Percentiles rank a stretch among this genome's conserved stretches.
These are phyloP conservation scores for Tokudaia muenninki DNA, from an alignment of 2,797 vertebrate genomes.

Conservation along the genomic window DNA sequence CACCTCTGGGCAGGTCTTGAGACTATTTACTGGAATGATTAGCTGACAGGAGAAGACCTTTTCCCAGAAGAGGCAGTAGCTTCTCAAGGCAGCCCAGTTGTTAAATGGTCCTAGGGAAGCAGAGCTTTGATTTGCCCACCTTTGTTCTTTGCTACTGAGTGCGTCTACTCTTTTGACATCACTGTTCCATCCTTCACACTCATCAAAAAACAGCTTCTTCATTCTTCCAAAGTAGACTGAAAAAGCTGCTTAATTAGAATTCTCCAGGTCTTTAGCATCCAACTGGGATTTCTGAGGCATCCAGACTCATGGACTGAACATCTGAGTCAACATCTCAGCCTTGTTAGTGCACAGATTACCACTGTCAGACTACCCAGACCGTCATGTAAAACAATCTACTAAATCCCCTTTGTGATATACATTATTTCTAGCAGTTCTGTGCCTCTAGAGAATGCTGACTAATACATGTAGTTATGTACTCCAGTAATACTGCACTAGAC, in stretches of 20 bases:
- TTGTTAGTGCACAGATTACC: too few species aligned
- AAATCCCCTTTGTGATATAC: not conserved
- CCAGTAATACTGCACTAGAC: not conserved
- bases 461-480: too few species aligned
- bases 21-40: not conserved
- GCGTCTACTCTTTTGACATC: too few species aligned
- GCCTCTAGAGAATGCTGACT: too few species aligned
- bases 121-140: not conserved
- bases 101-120: not conserved
- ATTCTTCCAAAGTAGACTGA: not conserved
- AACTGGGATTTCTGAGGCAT: too few species aligned
- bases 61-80: not conserved
- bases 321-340: not conserved
- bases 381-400: not conserved
- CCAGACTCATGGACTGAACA: not conserved
- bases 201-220: not conserved
- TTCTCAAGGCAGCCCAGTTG: not conserved
- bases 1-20: not conserved
- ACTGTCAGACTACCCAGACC: not conserved
- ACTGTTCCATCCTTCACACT: not conserved
- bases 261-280: not conserved
- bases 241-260: not conserved
- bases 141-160: not conserved
- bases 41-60: not conserved
- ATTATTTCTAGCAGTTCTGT: too few species aligned